Base-by-base conservation (phyloP, 2,797 vertebrate genomes). In the Ctenopoma multispine region DNA sequence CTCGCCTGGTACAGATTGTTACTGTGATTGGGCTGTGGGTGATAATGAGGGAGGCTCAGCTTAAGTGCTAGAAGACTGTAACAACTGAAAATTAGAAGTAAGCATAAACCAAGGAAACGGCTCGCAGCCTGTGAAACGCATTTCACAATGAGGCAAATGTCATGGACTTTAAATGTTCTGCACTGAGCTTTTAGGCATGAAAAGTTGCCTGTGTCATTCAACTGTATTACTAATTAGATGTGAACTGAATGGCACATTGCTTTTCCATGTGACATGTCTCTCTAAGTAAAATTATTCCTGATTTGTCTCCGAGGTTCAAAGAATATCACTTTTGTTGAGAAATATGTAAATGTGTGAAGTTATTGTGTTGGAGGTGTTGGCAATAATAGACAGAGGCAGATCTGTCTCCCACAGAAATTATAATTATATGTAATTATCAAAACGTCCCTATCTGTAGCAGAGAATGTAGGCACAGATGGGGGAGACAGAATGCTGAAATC, bases 401-500 rank as follows among this genome's bases (percentile, higher is more conserved):
- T 91, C 91, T 83, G 88, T 93, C 92, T 92, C 92, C 91, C 91
- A 89, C 90, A 90, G 91, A 90, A 93, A 92, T 91, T 91, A 90
- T 93, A 93, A 93, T 93, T 89, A 85, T 63, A 93, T 92, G 87
- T 90, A 92, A 93, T 93, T 92, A 92, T 90, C 88, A 89, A 90
- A 92, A 90, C 66, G 89, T 90, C 87, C 90, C 88, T 91, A 92
- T 92, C 89, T 90, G 92, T 90, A 75, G 89, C 86, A 72, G 85
- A 89, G 88, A 83, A 90, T 87, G 90, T 89, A 90, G 92, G 91
- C 90, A 93, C 87, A 82, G 89, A 89, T 86, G 87, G 86, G 87
- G 82, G 84, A 82, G 84, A 82, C 77, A 84, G 86, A 87, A 83
- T 57, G 77, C 77, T 89, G 87, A 86, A 90, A 91, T 88, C 83